A percentile compares a stretch with the other conserved stretches of the same genome.
Evolutionary conservation across 2,888 invertebrate genomes (phyloP).

Genomic region (Conistra vaccinii): DNA sequence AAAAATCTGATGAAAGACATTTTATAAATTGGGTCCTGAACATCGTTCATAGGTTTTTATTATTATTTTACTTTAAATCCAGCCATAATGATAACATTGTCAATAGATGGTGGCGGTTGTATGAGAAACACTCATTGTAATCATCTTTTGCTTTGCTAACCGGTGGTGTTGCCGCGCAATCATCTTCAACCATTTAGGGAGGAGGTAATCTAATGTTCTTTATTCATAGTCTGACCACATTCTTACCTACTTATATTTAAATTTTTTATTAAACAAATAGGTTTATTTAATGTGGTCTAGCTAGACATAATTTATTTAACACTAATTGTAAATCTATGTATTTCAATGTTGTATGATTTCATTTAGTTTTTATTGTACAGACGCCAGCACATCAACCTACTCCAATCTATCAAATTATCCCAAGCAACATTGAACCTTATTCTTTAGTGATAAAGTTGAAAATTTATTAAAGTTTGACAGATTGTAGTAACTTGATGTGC

Average conservation of each 20-base stretch:
- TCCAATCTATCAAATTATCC: no score
- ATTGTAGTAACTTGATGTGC: no score
- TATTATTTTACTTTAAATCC: slow-evolving; percentile 45
- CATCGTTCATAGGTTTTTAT: slow-evolving; percentile 31
- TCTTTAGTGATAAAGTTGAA: no score
- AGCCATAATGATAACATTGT: slow-evolving; percentile 71
- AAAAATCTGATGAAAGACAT: neutral
- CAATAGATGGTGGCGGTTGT: slow-evolving; percentile 90
- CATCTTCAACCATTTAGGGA: slow-evolving; percentile 85
- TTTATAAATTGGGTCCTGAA: slow-evolving; percentile 32
- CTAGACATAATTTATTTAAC: neutral
- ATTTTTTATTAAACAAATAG: neutral
- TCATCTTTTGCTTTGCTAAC: slow-evolving; percentile 90
- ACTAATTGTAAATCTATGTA: neutral
- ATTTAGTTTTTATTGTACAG: no score
- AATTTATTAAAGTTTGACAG: no score
- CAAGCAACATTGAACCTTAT: no score
- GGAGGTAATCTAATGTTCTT: slow-evolving; percentile 79
- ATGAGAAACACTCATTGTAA: slow-evolving; percentile 90
- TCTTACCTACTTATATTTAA: neutral
- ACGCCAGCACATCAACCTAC: no score
- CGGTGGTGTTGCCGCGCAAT: slow-evolving; percentile 85
- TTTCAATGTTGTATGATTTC: neutral
- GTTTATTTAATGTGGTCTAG: slow-evolving; percentile 19
- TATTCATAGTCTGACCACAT: slow-evolving; percentile 47